Conservation (phyloP, 1,140 invertebrate genomes). For the Bombus picipes region DNA sequence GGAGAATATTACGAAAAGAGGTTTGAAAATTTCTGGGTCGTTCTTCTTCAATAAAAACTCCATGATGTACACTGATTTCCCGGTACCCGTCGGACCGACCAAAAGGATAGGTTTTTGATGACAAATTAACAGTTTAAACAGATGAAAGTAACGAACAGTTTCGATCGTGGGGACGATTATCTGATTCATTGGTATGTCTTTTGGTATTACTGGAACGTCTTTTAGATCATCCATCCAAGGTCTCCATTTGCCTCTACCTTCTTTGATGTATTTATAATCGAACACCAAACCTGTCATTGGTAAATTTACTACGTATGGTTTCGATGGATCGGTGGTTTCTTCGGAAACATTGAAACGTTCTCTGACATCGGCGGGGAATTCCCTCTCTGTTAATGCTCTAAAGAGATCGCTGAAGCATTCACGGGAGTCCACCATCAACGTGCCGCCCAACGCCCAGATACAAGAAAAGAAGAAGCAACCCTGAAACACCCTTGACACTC, state of each 20-base stretch:
- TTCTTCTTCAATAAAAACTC: slow-evolving; percentile 93
- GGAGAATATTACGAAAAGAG: slow-evolving; percentile 95
- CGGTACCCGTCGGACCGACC: slow-evolving; percentile 96
- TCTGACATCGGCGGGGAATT: slow-evolving; percentile 86
- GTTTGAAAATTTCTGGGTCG: slow-evolving; percentile 90
- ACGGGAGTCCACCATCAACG: slow-evolving; percentile 89
- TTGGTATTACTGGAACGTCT: slow-evolving; percentile 90
- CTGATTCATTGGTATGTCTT: slow-evolving; percentile 95
- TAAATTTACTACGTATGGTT: slow-evolving; percentile 89
- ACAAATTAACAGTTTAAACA: slow-evolving; percentile 90
- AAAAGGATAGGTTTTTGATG: slow-evolving; percentile 93
- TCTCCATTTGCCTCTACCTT: slow-evolving; percentile 94
- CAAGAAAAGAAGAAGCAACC: slow-evolving; percentile 96
- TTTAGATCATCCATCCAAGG: slow-evolving; percentile 93
- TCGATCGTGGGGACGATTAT: slow-evolving; percentile 96
- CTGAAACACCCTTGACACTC: slow-evolving; percentile 79
- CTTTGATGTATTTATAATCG: slow-evolving; percentile 95
- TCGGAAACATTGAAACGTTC: slow-evolving; percentile 83
- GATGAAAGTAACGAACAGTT: slow-evolving; percentile 90
- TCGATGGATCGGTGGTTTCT: slow-evolving; percentile 85
- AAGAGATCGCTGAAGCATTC: slow-evolving; percentile 92
- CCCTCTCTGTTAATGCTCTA: slow-evolving; percentile 88
- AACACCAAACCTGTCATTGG: slow-evolving; percentile 91
- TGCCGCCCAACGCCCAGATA: slow-evolving; percentile 95
- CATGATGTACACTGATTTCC: slow-evolving; percentile 94